Conservation (phyloP, 2,113 vertebrate genomes). For the Apus apus region DNA sequence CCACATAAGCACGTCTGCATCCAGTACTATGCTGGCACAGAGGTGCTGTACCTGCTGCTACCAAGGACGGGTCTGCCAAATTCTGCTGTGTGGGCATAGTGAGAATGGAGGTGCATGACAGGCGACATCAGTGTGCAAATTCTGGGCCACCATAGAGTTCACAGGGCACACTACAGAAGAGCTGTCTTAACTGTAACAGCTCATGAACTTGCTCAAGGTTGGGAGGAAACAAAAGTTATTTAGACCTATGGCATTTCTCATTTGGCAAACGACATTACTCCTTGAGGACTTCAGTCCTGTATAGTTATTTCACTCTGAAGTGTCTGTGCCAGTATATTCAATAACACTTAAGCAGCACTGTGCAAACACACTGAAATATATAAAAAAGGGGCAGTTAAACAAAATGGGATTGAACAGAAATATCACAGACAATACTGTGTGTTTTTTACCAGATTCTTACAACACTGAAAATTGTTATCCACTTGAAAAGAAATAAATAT, state of each 20-base stretch:
- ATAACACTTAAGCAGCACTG: not conserved
- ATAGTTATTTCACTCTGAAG: not conserved
- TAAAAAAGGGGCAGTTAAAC: not conserved
- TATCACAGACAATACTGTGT: not conserved
- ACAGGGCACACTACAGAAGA: too few relatives aligned
- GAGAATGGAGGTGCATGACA: accelerated
- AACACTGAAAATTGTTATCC: not conserved
- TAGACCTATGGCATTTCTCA: not conserved
- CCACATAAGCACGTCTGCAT: not conserved
- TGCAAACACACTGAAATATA: not conserved
- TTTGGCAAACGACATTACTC: not conserved
- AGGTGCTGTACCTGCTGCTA: accelerated
- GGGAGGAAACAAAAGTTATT: not conserved
- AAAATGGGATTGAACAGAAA: not conserved
- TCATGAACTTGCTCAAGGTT: not conserved
- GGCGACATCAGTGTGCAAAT: accelerated
- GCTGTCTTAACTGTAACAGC: not conserved
- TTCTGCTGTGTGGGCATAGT: accelerated
- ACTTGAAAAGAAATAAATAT: not conserved
- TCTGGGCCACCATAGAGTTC: not conserved
- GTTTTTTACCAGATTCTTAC: not conserved
- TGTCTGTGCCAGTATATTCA: not conserved
- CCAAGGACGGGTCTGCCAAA: not conserved
- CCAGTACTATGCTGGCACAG: accelerated
- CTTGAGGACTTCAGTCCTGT: not conserved